phyloP scores from a whole-genome alignment of 2,797 vertebrate species.

The Cercopithecus hamlyni region DNA sequence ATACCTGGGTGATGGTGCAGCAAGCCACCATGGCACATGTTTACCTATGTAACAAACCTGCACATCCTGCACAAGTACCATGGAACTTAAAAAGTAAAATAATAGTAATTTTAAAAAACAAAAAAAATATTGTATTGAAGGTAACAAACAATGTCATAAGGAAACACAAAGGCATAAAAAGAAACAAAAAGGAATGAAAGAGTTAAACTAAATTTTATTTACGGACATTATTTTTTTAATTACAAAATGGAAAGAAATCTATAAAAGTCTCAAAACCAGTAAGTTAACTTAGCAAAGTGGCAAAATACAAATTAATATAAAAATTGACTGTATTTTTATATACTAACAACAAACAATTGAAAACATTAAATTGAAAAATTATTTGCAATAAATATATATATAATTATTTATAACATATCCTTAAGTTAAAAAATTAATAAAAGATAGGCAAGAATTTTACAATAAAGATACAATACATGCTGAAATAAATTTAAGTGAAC shows the following conservation, averaged over 20 bases:
- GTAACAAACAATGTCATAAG: neutral
- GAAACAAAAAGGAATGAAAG: neutral
- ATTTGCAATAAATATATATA: neutral
- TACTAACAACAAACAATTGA: neutral
- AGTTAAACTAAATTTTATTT: neutral
- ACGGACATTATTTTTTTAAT: neutral
- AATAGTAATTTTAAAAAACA: too few species aligned
- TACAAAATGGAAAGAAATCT: neutral
- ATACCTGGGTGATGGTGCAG: too few species aligned
- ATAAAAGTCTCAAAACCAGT: neutral
- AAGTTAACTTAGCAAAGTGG: neutral
- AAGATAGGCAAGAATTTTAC: neutral
- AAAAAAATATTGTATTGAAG: neutral
- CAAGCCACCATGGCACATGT: too few species aligned
- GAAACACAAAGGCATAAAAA: neutral
- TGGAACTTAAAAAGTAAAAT: too few species aligned
- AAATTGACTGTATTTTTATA: neutral
- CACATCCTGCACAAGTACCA: too few species aligned
- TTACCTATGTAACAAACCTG: too few species aligned
- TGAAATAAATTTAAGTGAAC: neutral
- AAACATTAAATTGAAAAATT: neutral
- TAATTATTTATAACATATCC: neutral
- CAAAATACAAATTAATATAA: neutral
- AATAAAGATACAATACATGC: neutral
- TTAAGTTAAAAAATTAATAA: neutral